A percentile compares a stretch with the other conserved stretches of the same genome.
These are phyloP conservation scores for Eupeodes corollae DNA, from an alignment of 1,140 invertebrate species.

Conservation along the genomic window DNA sequence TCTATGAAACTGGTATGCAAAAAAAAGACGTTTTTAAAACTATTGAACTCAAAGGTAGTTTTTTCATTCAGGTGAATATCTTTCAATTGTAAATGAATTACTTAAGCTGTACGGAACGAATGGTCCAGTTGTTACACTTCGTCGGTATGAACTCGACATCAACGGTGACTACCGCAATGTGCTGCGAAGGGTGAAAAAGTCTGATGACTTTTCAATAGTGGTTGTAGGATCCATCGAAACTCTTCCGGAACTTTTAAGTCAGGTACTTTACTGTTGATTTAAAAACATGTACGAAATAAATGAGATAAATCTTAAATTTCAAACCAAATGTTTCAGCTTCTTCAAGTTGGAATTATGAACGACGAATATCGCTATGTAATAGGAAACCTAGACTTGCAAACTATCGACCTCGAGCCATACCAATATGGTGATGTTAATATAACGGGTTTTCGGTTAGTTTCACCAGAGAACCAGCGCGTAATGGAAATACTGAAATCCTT, in stretches of 20 bases:
- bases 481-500: slow-evolving; percentile 39
- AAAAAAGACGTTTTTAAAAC: not conserved
- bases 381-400: slow-evolving; percentile 58
- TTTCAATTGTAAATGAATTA: slow-evolving; percentile 63
- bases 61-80: slow-evolving; percentile 31
- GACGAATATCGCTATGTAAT: slow-evolving; percentile 54
- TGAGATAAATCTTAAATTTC: too few species aligned
- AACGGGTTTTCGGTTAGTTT: slow-evolving; percentile 58
- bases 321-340: slow-evolving; percentile 32
- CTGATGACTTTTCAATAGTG: slow-evolving; percentile 59
- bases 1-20: slow-evolving; percentile 57
- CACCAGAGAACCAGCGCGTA: slow-evolving; percentile 46
- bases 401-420: slow-evolving; percentile 57
- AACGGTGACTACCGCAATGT: slow-evolving; percentile 45
- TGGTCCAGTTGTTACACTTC: slow-evolving; percentile 44
- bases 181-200: slow-evolving; percentile 48
- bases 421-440: slow-evolving; percentile 63
- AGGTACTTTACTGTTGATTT: slow-evolving; percentile 24
- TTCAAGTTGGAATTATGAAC: slow-evolving; percentile 63
- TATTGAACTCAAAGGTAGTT: too few species aligned
- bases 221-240: slow-evolving; percentile 61
- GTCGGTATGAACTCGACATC: slow-evolving; percentile 42
- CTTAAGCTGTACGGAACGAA: slow-evolving; percentile 55
- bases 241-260: slow-evolving; percentile 52
- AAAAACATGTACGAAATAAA: too few species aligned